Evolutionary conservation across 2,797 vertebrate species (phyloP), one percentile per base, ranked within the genome.

Genomic region (Coccyzus lansbergi): DNA sequence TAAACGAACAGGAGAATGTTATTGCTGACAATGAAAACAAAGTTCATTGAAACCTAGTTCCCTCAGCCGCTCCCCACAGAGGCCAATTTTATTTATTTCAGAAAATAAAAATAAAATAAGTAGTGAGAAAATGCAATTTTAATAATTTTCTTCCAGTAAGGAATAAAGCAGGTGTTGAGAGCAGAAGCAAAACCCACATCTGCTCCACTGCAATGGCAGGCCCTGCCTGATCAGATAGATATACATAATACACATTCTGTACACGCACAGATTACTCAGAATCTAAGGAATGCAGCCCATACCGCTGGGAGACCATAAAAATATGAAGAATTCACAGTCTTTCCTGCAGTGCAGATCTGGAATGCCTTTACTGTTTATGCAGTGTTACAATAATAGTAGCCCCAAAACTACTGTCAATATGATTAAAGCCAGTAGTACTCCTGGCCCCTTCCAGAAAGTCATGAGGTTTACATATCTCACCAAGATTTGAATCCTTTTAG

Each of bases 231-330:
- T 76, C 74, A 74, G 59, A 82, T 93, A 38, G 59, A 38, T 38
- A 38, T 95, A 91, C 93, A 77, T 76, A 92, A 91, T 75, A 70
- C 10, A 12, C 91, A 92, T 88, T 95, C 91, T 94, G 80, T 70
- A 95, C 83, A 86, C 4, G 33, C 74, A 90, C 4, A 17, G 72
- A 92, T 95, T 94, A 93, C 91, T 90, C 34, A 79, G 87, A 97
- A 93, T 91, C 83, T 60, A 26, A 95, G 93, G 95, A 97, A 97
- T 96, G 96, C 77, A 86, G 87, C 59, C 83, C 83, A 86, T 91
- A 95, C 93, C 77, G 0, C 91, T 91, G 77, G 83, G 89, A 95
- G 91, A 91, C 85, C 80, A 87, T 96, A 96, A 95, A 95, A 95
- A 94, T 64, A 95, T 90, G 92, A 83, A 63, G 93, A 95, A 94